These are phyloP conservation scores for Dione vanillae DNA, from an alignment of 2,888 invertebrate species.

Conservation along the genomic window DNA sequence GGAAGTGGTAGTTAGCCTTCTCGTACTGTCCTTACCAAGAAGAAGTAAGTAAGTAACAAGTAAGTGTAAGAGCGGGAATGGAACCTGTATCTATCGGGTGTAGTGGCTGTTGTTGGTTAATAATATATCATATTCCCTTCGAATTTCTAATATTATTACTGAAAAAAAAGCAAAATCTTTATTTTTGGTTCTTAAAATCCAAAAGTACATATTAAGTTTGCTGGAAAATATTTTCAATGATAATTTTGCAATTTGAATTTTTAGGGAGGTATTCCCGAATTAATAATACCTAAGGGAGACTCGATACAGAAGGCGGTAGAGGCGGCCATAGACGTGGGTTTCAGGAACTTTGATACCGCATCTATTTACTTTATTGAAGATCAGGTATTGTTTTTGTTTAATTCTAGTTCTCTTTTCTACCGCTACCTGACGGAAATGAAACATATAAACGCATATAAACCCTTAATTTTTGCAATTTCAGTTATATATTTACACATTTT, in stretches of 20 bases:
- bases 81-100: neutral
- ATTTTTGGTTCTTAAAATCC: neutral
- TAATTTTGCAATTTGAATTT: neutral
- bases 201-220: neutral
- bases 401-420: no score
- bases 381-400: neutral
- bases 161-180: no score
- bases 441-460: no score
- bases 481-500: no score
- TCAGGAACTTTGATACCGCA: neutral
- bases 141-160: no score
- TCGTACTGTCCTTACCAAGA: neutral
- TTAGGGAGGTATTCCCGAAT: neutral
- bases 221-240: neutral
- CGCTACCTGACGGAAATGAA: no score
- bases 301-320: slow-evolving; percentile 10
- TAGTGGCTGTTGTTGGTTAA: no score
- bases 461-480: no score
- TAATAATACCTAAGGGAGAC: neutral
- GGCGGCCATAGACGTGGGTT: slow-evolving; percentile 4
- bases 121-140: no score
- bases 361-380: slow-evolving; percentile 6
- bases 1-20: no score
- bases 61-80: neutral
- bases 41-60: neutral